Percentiles rank a stretch among this genome's conserved stretches.
These are phyloP conservation scores for Drosophila anomelani DNA, from an alignment of 2,888 invertebrate species.

Conservation along the genomic window DNA sequence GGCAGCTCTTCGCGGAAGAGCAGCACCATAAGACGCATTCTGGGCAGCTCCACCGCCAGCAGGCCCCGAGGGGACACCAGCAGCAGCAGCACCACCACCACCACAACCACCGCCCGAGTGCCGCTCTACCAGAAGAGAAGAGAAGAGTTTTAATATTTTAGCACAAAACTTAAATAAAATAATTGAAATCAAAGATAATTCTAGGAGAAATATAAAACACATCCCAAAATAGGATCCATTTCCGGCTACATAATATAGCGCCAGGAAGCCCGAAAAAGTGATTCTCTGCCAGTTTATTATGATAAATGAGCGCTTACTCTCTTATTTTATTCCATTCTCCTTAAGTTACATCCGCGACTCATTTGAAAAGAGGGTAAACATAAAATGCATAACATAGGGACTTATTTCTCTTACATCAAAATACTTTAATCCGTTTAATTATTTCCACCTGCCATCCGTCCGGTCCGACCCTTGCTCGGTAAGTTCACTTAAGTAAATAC, in stretches of 20 bases:
- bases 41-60: slow-evolving; percentile 38
- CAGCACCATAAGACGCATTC: slow-evolving; percentile 56
- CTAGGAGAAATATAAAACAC: no score
- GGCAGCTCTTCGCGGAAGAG: slow-evolving; percentile 74
- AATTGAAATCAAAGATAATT: no score
- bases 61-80: no score
- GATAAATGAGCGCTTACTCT: slow-evolving; percentile 56
- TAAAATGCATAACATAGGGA: slow-evolving; percentile 70
- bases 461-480: slow-evolving; percentile 14
- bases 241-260: not conserved
- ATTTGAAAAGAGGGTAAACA: slow-evolving; percentile 59
- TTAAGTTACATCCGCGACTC: slow-evolving; percentile 59
- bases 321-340: slow-evolving; percentile 44
- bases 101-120: slow-evolving; percentile 75
- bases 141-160: no score
- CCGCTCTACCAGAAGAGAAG: slow-evolving; percentile 80
- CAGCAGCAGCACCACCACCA: slow-evolving; percentile 37
- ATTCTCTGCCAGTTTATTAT: slow-evolving; percentile 38
- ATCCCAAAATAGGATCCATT: not conserved
- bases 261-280: not conserved
- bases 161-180: no score
- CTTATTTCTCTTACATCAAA: slow-evolving; percentile 72
- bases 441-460: slow-evolving; percentile 4
- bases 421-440: slow-evolving; percentile 51
- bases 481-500: slow-evolving; percentile 39